Evolutionary conservation across 2,113 vertebrate genomes (phyloP), one percentile per base, ranked within the genome.

Genomic region (Solea senegalensis): DNA sequence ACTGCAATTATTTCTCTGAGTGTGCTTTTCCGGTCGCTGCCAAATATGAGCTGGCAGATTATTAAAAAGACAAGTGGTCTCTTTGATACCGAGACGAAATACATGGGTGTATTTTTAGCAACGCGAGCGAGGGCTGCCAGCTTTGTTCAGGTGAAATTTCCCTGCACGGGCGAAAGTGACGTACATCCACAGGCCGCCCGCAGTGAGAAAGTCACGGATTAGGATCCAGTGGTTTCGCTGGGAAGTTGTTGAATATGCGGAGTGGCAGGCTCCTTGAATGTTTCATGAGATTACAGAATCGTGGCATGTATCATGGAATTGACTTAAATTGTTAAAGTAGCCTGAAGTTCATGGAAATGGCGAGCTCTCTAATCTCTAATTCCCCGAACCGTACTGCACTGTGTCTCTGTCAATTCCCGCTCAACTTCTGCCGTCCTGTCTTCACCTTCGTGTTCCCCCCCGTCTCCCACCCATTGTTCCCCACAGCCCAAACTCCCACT

Each of bases 61-160:
- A 92, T 91, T 91, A 90, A 92, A 92, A 92, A 92, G 88, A 92
- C 90, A 90, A 91, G 87, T 87, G 90, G 84, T 88, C 84, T 89
- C 91, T 92, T 92, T 92, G 91, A 92, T 92, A 86, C 70, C 8
- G 62, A 90, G 82, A 91, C 89, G 91, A 90, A 91, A 92, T 91
- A 89, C 85, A 90, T 90, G 86, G 54, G 87, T 82, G 84, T 92
- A 91, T 92, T 92, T 92, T 92, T 91, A 91, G 88, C 79, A 70
- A 44, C 84, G 44, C 46, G 83, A 84, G 87, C 34, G 9, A 87
- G 84, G 78, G 65, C 56, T 91, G 90, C 91, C 91, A 92, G 85
- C 83, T 90, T 91, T 91, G 88, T 91, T 91, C 91, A 92, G 86
- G 91, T 92, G 83, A 72, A 84, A 75, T 82, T 76, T 83, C 74